Conservation (phyloP, 2,888 invertebrate species). For the Branchinecta sandiegonensis region DNA sequence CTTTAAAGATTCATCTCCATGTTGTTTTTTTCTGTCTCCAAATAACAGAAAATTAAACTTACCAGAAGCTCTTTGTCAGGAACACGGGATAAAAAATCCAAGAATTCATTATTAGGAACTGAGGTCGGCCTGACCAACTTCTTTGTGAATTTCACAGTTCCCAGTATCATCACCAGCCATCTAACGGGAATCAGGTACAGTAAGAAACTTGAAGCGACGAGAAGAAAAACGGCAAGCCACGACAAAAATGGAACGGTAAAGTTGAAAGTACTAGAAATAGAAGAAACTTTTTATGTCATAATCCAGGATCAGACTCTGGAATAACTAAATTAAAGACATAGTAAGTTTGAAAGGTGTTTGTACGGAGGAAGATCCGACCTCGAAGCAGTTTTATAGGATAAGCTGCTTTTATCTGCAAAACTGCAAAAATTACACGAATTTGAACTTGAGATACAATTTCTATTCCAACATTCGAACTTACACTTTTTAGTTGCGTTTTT, state of each 20-base stretch:
- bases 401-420: too few relatives aligned
- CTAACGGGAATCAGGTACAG: constrained; percentile 78
- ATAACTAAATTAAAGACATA: too few relatives aligned
- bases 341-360: too few relatives aligned
- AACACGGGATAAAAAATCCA: constrained; percentile 84
- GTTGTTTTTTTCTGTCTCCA: too few relatives aligned
- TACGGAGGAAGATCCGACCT: too few relatives aligned
- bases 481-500: too few relatives aligned
- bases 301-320: too few relatives aligned
- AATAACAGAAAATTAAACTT: constrained; percentile 23
- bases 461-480: too few relatives aligned
- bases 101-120: constrained; percentile 89
- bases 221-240: constrained; percentile 67
- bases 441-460: too few relatives aligned
- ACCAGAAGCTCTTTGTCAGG: constrained; percentile 88
- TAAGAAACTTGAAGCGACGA: constrained; percentile 56
- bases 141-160: constrained; percentile 86
- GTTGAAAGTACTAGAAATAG: constrained; percentile 67
- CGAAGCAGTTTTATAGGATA: too few relatives aligned
- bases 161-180: constrained; percentile 82
- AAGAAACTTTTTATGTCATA: constrained; percentile 20
- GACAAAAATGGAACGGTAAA: constrained; percentile 94
- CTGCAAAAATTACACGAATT: too few relatives aligned
- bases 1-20: too few relatives aligned
- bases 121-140: constrained; percentile 82